phyloP scores from a whole-genome alignment of 1,140 invertebrate genomes.

The Aplysia californica region DNA sequence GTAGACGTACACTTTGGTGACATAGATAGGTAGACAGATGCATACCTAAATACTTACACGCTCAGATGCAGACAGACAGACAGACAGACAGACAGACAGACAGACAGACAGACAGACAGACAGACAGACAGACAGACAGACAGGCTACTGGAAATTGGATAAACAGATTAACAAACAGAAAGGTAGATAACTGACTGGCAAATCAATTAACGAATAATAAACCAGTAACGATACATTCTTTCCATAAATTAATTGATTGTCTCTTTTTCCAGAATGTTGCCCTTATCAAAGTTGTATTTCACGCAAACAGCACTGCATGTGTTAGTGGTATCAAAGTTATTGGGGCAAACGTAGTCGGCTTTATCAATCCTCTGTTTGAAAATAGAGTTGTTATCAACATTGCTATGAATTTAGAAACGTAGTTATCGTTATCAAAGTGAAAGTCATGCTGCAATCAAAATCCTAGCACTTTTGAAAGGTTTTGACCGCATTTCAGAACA shows the following conservation, averaged over 20 bases:
- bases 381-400: no score
- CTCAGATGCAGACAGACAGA: background rate
- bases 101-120: constrained; percentile 5
- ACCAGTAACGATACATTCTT: background rate
- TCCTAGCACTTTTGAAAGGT: no score
- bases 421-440: no score
- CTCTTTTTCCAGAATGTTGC: background rate
- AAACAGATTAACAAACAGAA: no score
- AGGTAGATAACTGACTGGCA: background rate
- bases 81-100: background rate
- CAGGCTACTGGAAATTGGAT: background rate
- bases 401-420: no score
- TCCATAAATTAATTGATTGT: background rate
- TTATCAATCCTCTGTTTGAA: no score
- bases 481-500: no score
- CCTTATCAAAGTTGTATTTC: background rate
- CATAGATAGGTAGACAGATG: background rate
- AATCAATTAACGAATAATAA: background rate
- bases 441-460: no score
- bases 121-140: background rate
- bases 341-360: background rate
- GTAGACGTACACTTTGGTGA: background rate
- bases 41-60: background rate
- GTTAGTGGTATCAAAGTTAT: background rate
- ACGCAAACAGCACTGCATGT: background rate